Evolutionary conservation across 2,888 invertebrate species (phyloP).

Genomic region (Lottia gigantea): DNA sequence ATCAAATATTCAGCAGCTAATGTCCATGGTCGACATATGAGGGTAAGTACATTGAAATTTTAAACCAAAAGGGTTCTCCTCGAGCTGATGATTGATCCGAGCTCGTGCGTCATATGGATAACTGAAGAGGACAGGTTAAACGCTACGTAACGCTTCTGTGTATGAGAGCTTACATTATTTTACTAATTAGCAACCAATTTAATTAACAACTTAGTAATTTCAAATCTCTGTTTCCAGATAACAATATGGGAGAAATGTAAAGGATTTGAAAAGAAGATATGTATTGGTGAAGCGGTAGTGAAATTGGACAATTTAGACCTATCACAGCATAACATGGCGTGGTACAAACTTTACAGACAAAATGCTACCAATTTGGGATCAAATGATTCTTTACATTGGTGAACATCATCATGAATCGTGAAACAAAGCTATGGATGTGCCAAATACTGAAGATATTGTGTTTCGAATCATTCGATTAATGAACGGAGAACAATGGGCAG

Average conservation of each 20-base stretch:
- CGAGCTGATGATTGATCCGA: too few relatives aligned
- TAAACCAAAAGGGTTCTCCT: background rate
- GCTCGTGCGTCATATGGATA: too few relatives aligned
- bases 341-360: constrained; percentile 88
- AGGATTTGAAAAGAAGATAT: constrained; percentile 72
- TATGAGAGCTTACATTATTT: too few relatives aligned
- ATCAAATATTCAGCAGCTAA: constrained; percentile 79
- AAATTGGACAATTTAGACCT: constrained; percentile 84
- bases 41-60: constrained; percentile 69
- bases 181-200: too few relatives aligned
- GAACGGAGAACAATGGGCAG: too few relatives aligned
- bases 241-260: constrained; percentile 94
- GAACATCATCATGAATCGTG: constrained; percentile 21
- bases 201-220: too few relatives aligned
- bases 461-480: too few relatives aligned
- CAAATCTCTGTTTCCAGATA: constrained; percentile 66
- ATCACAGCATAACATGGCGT: constrained; percentile 84
- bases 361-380: constrained; percentile 58
- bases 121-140: too few relatives aligned
- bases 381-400: constrained; percentile 56
- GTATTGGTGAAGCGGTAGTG: constrained; percentile 87
- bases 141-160: too few relatives aligned
- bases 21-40: constrained; percentile 76
- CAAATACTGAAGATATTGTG: too few relatives aligned
- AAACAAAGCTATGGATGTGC: too few relatives aligned